Conservation (phyloP, 2,113 vertebrate genomes). For the Odocoileus hemionus region DNA sequence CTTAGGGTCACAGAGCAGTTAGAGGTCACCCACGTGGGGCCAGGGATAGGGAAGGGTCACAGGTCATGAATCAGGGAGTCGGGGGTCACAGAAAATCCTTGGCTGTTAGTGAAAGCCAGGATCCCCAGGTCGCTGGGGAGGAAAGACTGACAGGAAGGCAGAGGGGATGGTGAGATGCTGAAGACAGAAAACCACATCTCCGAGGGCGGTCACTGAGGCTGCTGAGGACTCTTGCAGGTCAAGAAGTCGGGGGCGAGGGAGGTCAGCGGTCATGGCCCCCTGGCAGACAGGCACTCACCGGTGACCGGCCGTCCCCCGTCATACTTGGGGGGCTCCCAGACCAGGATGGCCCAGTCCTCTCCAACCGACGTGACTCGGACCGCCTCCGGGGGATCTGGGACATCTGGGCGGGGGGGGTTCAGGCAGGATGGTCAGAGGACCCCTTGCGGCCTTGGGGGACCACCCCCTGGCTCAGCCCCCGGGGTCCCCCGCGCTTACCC, state of each 20-base stretch:
- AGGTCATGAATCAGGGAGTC: not conserved
- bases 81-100: not conserved
- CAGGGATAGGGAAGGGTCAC: not conserved
- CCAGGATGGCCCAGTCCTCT: conserved; percentile 85
- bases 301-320: conserved; percentile 89
- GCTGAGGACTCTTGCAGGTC: not conserved
- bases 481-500: conserved; percentile 73
- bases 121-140: not conserved
- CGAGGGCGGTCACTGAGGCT: not conserved
- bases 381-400: conserved; percentile 88
- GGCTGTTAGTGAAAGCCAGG: not conserved
- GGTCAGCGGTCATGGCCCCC: not conserved
- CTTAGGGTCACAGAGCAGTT: not conserved
- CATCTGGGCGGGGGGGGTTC: conserved; percentile 77
- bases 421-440: not conserved
- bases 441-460: accelerated
- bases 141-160: not conserved
- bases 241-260: no score
- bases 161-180: not conserved
- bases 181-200: not conserved
- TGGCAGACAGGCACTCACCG: conserved; percentile 72
- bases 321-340: conserved; percentile 87
- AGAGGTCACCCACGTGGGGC: not conserved
- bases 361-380: conserved; percentile 87
- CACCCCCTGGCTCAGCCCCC: not conserved